Percentiles rank a stretch among this genome's conserved stretches.
These are phyloP conservation scores for Alcedo atthis DNA, from an alignment of 2,797 vertebrate species.

Conservation along the genomic window DNA sequence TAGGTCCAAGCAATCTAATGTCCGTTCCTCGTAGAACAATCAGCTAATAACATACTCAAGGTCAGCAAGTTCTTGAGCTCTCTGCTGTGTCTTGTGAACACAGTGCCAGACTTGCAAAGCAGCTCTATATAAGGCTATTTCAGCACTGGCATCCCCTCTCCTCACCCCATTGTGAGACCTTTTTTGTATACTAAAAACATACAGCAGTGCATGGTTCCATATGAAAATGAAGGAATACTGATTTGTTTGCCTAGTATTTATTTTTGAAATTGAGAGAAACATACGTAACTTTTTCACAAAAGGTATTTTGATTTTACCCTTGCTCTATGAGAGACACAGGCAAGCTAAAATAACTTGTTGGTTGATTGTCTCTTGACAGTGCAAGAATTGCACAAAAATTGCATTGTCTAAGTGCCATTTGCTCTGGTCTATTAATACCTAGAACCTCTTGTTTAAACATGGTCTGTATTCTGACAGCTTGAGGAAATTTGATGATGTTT, in stretches of 20 bases:
- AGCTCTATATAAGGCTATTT: not conserved
- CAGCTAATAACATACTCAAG: not conserved
- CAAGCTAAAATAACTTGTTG: not conserved
- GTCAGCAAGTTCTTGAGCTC: conserved; percentile 35
- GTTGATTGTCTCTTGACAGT: not conserved
- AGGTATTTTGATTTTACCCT: not conserved
- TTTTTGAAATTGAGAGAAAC: not conserved
- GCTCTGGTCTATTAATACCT: not conserved
- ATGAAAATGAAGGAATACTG: not conserved
- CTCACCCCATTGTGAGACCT: not conserved
- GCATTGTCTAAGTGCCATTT: not conserved
- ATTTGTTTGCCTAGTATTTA: not conserved
- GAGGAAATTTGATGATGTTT: conserved; percentile 53
- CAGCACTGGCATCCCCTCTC: not conserved
- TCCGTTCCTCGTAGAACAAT: not conserved
- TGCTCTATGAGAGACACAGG: not conserved
- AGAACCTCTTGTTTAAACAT: conserved; percentile 16
- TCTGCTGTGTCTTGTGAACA: not conserved
- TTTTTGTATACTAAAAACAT: not conserved
- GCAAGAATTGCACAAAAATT: not conserved
- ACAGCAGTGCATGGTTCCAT: not conserved
- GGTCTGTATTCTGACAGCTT: conserved; percentile 21
- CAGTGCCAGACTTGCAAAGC: not conserved
- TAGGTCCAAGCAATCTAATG: not conserved
- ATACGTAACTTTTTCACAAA: not conserved